A percentile compares a stretch with the other conserved stretches of the same genome.
Evolutionary conservation across 1,140 invertebrate species (phyloP).

Genomic region (Achroia grisella): DNA sequence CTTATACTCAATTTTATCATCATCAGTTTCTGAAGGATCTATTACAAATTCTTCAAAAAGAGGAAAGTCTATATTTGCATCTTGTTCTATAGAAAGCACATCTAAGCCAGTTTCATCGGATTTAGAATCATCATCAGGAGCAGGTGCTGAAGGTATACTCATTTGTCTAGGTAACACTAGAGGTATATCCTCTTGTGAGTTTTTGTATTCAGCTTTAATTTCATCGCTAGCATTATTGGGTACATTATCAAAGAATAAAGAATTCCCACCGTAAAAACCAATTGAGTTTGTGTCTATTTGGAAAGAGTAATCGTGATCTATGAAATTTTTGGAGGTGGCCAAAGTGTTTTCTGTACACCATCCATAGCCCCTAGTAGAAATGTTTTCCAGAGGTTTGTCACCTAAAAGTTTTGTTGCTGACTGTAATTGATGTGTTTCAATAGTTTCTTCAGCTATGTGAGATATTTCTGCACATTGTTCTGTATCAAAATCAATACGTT

Average conservation of each 20-base stretch:
- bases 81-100: conserved; percentile 57
- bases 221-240: conserved; percentile 49
- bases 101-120: conserved; percentile 53
- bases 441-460: conserved; percentile 46
- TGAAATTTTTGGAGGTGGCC: background rate
- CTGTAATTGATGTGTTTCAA: conserved; percentile 41
- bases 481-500: conserved; percentile 18
- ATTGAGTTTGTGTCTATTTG: conserved; percentile 21
- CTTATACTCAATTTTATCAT: conserved; percentile 48
- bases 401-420: conserved; percentile 36
- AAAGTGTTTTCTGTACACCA: conserved; percentile 24
- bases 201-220: conserved; percentile 48
- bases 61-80: conserved; percentile 59
- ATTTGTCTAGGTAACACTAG: conserved; percentile 27
- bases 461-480: conserved; percentile 38
- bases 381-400: conserved; percentile 18
- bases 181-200: conserved; percentile 29
- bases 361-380: conserved; percentile 25
- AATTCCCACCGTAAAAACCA: conserved; percentile 31
- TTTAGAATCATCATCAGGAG: conserved; percentile 47
- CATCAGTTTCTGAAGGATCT: conserved; percentile 55
- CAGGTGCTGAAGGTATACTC: conserved; percentile 41
- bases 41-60: conserved; percentile 52
- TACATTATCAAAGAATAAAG: conserved; percentile 42
- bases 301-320: conserved; percentile 21